These are phyloP conservation scores for Myotis lucifugus DNA, from an alignment of 2,113 vertebrate species.

Conservation along the genomic window DNA sequence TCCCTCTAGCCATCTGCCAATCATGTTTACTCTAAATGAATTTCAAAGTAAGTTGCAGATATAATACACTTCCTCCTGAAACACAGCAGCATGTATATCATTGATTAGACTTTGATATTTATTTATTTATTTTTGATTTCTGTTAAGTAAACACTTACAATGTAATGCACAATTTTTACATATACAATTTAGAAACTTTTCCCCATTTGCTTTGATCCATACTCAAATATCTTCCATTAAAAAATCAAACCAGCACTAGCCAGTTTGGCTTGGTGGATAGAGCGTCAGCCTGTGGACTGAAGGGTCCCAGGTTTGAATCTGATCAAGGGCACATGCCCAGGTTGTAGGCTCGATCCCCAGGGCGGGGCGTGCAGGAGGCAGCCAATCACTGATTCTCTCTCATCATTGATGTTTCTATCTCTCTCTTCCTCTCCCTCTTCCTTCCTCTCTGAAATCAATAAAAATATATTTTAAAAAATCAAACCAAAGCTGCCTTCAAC, in stretches of 20 bases:
- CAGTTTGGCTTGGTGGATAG: no score
- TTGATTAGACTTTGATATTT: not conserved
- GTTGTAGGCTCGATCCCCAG: no score
- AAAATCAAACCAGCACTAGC: not conserved
- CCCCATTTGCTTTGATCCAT: not conserved
- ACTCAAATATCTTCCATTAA: not conserved
- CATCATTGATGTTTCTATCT: no score
- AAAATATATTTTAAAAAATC: not conserved
- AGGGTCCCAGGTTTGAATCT: no score
- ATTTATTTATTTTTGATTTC: conserved; percentile 1
- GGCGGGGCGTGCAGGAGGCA: no score
- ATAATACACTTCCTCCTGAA: not conserved
- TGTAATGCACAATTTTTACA: not conserved
- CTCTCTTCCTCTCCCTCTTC: no score
- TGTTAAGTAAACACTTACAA: not conserved
- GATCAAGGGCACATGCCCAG: no score
- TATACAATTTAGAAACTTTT: not conserved
- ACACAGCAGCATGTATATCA: not conserved
- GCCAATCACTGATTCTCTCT: no score
- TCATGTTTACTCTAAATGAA: not conserved
- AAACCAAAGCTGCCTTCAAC: not conserved
- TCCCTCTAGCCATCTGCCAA: not conserved
- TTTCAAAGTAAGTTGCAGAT: not conserved
- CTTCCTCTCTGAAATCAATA: no score
- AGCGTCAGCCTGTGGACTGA: no score